Percentiles rank a stretch among this genome's conserved stretches.
These are phyloP conservation scores for Plecotus auritus DNA, from an alignment of 2,113 vertebrate genomes.

Conservation along the genomic window DNA sequence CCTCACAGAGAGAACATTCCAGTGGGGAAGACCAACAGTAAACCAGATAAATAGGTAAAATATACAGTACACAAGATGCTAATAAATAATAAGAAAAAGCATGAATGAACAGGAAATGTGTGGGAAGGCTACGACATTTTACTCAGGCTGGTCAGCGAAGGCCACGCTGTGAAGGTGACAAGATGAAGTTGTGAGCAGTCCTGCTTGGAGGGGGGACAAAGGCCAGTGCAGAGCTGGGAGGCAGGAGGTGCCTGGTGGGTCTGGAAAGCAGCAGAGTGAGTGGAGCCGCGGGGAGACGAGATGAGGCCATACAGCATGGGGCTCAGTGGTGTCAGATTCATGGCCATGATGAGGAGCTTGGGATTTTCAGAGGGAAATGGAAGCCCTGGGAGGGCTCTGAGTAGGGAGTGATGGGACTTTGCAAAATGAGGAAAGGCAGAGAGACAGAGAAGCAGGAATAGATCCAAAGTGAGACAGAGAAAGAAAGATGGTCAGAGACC, in stretches of 20 bases:
- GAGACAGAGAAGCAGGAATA: neutral
- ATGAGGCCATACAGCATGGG: neutral
- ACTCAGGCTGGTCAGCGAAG: neutral
- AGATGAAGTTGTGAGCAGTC: neutral
- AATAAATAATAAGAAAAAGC: neutral
- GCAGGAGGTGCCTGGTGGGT: neutral
- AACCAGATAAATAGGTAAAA: neutral
- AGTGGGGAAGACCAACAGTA: neutral
- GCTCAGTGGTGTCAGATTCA: neutral
- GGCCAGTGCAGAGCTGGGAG: neutral
- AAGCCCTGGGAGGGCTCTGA: neutral
- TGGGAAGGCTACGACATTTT: conserved; percentile 18
- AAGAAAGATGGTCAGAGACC: neutral
- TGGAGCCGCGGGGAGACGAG: neutral
- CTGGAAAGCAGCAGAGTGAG: neutral
- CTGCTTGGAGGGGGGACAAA: neutral
- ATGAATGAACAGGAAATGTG: conserved; percentile 41
- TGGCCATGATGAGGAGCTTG: accelerated
- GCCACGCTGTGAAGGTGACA: neutral
- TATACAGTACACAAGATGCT: neutral
- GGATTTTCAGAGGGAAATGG: neutral
- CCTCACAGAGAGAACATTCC: neutral
- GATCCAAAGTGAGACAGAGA: neutral
- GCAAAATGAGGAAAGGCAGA: neutral
- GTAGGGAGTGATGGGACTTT: neutral